Base-by-base conservation (phyloP, 1,140 invertebrate genomes). In the Lordiphosa mommai region DNA sequence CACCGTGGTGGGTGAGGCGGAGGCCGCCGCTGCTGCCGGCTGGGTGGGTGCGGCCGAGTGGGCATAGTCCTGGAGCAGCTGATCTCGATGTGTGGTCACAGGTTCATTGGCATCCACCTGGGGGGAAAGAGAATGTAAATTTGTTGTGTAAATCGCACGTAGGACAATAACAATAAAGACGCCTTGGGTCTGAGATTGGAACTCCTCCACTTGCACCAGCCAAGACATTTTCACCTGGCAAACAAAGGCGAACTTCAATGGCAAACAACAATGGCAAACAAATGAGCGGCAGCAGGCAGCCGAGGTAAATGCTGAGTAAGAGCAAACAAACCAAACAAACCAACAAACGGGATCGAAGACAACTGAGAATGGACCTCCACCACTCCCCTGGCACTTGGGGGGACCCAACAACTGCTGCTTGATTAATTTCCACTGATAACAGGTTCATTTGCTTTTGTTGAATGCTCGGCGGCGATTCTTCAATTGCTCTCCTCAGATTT, bases 401-500 rank as follows among this genome's bases (percentile, higher is more conserved):
- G n/a, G n/a, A n/a, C n/a, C n/a, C n/a, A 55, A 12, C 10, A 40
- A 41, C 50, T 57, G 66, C 40, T 59, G 65, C 63, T 76, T 86
- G 82, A 86, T 86, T 86, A 86, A 86, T 86, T 86, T 86, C 59
- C 37, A 70, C 82, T 82, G 82, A 86, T 86, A 86, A 86, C 82
- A 86, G 82, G 72, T 86, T 82, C 74, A 86, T 86, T 86, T 86
- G 67, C 74, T 82, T 86, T 82, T 82, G 82, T 82, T 82, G 65
- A 68, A 46, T 17, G 40, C 30, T 27, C 20, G 41, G 53, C 74
- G 74, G 74, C 76, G 72, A 61, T 70, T 82, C 71, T 79, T 79
- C 72, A 84, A 69, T 72, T 72, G 68, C 68, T 84, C 65, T 47
- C 48, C n/a, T 8, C 32, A 72, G 60, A 71, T 64, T 71, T 41